Conservation (phyloP, 2,888 invertebrate genomes). For the Shargacucullia verbasci region DNA sequence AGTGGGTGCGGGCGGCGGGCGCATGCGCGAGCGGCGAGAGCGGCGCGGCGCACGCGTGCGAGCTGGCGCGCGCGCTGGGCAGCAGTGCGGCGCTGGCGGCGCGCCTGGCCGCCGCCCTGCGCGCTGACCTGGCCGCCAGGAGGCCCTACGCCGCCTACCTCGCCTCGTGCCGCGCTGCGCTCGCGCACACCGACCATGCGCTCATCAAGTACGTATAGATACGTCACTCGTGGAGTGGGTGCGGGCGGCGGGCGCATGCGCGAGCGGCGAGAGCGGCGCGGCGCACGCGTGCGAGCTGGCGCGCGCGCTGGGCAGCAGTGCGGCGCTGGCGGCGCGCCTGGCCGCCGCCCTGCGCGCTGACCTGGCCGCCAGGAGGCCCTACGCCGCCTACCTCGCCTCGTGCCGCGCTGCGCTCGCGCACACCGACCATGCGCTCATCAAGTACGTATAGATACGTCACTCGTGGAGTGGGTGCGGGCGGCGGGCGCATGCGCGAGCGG, state of each 20-base stretch:
- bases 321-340: slow-evolving; percentile 60
- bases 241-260: slow-evolving; percentile 52
- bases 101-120: slow-evolving; percentile 77
- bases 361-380: slow-evolving; percentile 81
- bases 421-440: slow-evolving; percentile 65
- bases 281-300: slow-evolving; percentile 64
- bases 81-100: slow-evolving; percentile 46
- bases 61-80: slow-evolving; percentile 61
- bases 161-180: slow-evolving; percentile 76
- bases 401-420: slow-evolving; percentile 78
- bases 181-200: slow-evolving; percentile 72
- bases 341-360: slow-evolving; percentile 80
- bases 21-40: slow-evolving; percentile 62
- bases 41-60: slow-evolving; percentile 65
- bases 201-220: slow-evolving; percentile 48
- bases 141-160: slow-evolving; percentile 82
- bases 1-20: slow-evolving; percentile 59
- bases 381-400: slow-evolving; percentile 79
- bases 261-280: slow-evolving; percentile 62
- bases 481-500: slow-evolving; percentile 59
- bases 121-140: slow-evolving; percentile 81
- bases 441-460: slow-evolving; percentile 61
- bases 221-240: slow-evolving; percentile 75
- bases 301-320: slow-evolving; percentile 58
- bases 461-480: slow-evolving; percentile 68